These are phyloP conservation scores for Microchrysa polita DNA, from an alignment of 2,888 invertebrate genomes.

Conservation along the genomic window DNA sequence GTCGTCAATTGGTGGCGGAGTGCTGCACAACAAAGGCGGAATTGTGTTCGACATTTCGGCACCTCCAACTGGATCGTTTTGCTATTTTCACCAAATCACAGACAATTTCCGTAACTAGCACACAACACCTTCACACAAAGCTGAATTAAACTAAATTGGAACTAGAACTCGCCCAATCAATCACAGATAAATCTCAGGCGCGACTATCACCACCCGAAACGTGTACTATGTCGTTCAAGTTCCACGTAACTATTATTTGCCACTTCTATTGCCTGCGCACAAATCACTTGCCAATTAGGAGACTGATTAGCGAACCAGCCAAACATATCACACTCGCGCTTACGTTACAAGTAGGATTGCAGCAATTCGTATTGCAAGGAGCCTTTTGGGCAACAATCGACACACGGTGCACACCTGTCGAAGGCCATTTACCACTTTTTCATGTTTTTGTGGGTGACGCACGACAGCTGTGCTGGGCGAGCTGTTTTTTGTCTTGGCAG, in stretches of 20 bases:
- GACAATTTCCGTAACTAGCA: slow-evolving; percentile 11
- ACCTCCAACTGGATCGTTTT: not conserved
- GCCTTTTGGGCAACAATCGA: not conserved
- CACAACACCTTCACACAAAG: too few species aligned
- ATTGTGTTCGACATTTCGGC: slow-evolving; percentile 65
- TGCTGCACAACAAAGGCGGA: slow-evolving; percentile 68
- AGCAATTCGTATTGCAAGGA: too few species aligned
- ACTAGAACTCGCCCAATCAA: too few species aligned
- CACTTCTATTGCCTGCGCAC: not conserved
- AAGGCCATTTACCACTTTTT: slow-evolving; percentile 37
- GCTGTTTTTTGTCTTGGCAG: not conserved
- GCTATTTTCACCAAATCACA: slow-evolving; percentile 6
- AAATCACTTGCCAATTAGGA: not conserved
- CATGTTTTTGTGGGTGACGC: slow-evolving; percentile 3
- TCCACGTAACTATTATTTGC: slow-evolving; percentile 30
- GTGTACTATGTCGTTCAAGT: slow-evolving; percentile 28
- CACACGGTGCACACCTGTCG: slow-evolving; percentile 32
- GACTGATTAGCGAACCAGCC: not conserved
- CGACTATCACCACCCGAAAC: not conserved
- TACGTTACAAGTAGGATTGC: not conserved
- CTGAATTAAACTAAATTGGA: too few species aligned
- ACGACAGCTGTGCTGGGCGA: slow-evolving; percentile 41
- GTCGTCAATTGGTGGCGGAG: slow-evolving; percentile 68
- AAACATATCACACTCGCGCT: slow-evolving; percentile 8
- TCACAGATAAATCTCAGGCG: too few species aligned